Conservation (phyloP, 2,797 vertebrate species). For the Anabacerthia variegaticeps region DNA sequence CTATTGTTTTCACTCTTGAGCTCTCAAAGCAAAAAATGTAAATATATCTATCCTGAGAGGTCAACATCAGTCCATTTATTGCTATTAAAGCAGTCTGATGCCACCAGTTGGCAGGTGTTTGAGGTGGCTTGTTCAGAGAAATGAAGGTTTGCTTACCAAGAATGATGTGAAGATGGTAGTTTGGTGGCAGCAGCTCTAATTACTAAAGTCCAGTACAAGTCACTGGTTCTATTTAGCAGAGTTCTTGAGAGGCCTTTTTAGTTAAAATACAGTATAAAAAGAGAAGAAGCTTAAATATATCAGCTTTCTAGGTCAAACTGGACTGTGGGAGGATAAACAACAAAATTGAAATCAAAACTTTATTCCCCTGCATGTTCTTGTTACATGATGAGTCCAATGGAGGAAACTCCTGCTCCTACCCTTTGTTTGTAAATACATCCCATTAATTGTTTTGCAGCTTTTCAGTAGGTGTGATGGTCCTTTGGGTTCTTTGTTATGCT, state of each 20-base stretch:
- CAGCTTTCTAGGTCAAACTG: background rate
- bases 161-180: background rate
- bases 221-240: background rate
- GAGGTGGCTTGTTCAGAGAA: background rate
- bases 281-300: background rate
- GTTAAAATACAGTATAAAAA: background rate
- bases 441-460: background rate
- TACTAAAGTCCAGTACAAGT: background rate
- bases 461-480: background rate
- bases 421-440: slow-evolving; percentile 27
- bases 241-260: background rate
- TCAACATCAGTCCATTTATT: background rate
- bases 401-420: background rate
- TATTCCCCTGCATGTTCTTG: background rate
- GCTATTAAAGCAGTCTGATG: background rate
- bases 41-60: background rate
- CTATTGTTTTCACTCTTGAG: background rate
- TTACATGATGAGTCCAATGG: background rate
- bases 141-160: background rate
- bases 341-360: background rate
- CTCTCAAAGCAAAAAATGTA: background rate
- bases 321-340: background rate
- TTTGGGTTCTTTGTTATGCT: slow-evolving; percentile 40
- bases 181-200: background rate
- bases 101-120: background rate